Base-by-base conservation (phyloP, 2,113 vertebrate species). In the Lophius piscatorius region DNA sequence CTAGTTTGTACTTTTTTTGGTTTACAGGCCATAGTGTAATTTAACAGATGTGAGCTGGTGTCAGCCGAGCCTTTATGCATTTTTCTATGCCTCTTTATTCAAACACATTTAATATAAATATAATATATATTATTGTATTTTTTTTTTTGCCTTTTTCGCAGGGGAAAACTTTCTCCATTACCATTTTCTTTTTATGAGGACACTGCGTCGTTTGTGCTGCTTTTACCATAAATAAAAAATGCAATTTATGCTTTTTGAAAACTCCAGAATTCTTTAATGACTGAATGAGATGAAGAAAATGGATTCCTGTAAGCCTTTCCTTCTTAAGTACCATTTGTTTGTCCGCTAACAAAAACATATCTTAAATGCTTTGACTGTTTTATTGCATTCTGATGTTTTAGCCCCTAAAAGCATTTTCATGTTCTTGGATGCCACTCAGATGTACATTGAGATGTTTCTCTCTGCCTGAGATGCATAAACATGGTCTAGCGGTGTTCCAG, bases 361-460 rank as follows among this genome's bases (percentile, higher is more conserved):
- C n/a, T 60, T 23, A 24, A 45, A 35, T 36, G 47, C 34, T 63
- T n/a, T 38, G 16, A 33, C 51, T 33, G 39, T 42, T 67, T 58
- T n/a, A 39, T 49, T 52, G 48, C 51, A 17, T 65, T 67, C 33
- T 73, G 59, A 70, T 42, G 65, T 69, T 63, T 76, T 9, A 31
- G 41, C 38, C 20, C 2, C 41, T 82, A 75, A 86, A 83, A 83
- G 80, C 74, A 52, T 86, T 86, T 78, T 63, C 42, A 28, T 86
- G 76, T 86, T 68, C 40, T 39, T 18, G 31, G 58, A 51, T n/a
- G 9, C 72, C 34, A 22, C 41, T 21, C 33, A 28, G 23, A 38
- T 35, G 3, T n/a, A 31, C 51, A 66, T 29, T n/a, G 17, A 23
- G 34, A 60, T 41, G 20, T 68, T 62, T 24, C 13, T 42, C 48